Evolutionary conservation across 2,888 invertebrate species (phyloP), one percentile per base, ranked within the genome.

Genomic region (Nesidiocoris tenuis): DNA sequence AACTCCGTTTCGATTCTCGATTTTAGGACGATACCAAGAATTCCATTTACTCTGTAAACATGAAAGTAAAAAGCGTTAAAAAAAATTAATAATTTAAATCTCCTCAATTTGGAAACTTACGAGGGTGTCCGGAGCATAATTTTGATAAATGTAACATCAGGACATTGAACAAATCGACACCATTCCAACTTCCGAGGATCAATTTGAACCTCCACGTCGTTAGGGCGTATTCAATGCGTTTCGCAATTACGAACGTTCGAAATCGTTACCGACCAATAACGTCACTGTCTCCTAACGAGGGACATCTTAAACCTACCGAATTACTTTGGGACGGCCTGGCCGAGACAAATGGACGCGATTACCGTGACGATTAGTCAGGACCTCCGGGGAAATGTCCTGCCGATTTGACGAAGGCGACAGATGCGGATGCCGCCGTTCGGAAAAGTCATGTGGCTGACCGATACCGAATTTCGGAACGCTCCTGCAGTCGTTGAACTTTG

Each of bases 281-380:
- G n/a, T n/a, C n/a, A n/a, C 39, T 12, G 3, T 39, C 2, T 3
- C 25, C 17, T 65, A 65, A 65, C 65, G 65, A 65, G 18, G 39
- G 17, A n/a, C 39, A 39, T 39, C 39, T 24, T 9, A 25, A 65
- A 25, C 65, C 55, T 12, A 22, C 56, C 18, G 22, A 67, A 67
- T 67, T 56, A 56, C 21, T 67, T 67, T 16, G n/a, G 55, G 56
- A 67, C 55, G 67, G 55, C 67, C 67, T 39, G 12, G 39, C 9
- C 23, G 54, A 70, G 70, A 70, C 70, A 70, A 70, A 70, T 70
- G 70, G 24, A 70, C 18, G 70, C 59, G 59, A 70, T 70, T 70
- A 70, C 61, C 70, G 70, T 70, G 59, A 70, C 70, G 70, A 70
- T 70, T 70, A 70, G 65, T 19, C 39, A n/a, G 25, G 17, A 0